Base-by-base conservation (phyloP, 2,888 invertebrate genomes). In the Machimus atricapillus region DNA sequence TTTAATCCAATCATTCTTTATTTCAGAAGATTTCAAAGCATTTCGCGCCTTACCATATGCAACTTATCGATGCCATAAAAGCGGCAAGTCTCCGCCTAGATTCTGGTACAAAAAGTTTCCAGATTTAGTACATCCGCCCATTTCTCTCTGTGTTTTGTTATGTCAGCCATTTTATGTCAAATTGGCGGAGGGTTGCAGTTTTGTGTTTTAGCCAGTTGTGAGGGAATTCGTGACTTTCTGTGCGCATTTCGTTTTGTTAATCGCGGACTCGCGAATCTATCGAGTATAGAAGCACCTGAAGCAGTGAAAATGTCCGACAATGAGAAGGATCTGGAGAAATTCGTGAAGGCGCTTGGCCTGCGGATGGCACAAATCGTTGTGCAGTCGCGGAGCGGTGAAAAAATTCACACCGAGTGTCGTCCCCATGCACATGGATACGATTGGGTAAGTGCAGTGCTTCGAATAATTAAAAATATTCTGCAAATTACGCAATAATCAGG, bases 291-390 rank as follows among this genome's bases (percentile, higher is more conserved):
- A 66, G 66, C 66, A 23, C 66, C 66, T 66, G 66, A 66, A 66
- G 19, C 66, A 8, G 66, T 66, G 66, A 37, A 56, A 82, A 82
- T 82, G 82, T 82, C 82, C n/a, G 82, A 82, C 7, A 56, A 82
- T 89, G 95, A 95, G 91, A 96, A 95, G 90, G 97, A 97, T 91
- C 93, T 98, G 91, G 97, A 97, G 90, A 97, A 97, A 92, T 98
- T 97, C 92, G 96, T 96, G 0, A 98, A 97, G 93, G 97, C 97
- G 92, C 94, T 98, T 89, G 96, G 97, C 16, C 93, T 97, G 87
- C 98, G 98, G 93, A 95, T 97, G 86, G 96, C 97, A 46, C 98
- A 98, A 93, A 96, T 98, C 82, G 97, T 98, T 86, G 97, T 98
- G 27, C 98, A 98, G 93, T 97, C 98, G 86, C 94, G 98, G 90